Percentiles rank a stretch among this genome's conserved stretches.
These are phyloP conservation scores for Melanotaenia duboulayi DNA, from an alignment of 2,113 vertebrate genomes.

Conservation along the genomic window DNA sequence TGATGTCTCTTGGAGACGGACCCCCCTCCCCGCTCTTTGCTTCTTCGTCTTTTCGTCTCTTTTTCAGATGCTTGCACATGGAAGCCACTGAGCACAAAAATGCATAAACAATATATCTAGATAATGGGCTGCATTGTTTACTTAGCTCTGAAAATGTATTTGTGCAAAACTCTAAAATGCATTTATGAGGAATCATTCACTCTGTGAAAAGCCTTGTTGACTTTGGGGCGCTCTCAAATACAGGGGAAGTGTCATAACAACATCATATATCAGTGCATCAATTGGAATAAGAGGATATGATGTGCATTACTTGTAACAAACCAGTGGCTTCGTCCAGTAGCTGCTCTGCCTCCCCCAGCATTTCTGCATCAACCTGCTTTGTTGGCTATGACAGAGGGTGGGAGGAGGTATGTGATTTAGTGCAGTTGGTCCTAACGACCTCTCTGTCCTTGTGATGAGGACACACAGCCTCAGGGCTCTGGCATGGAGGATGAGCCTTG, in stretches of 20 bases:
- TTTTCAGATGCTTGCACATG: conserved; percentile 58
- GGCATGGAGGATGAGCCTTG: conserved; percentile 77
- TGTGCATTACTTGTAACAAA: conserved; percentile 45
- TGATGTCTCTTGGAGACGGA: conserved; percentile 66
- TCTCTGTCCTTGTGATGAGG: conserved; percentile 81
- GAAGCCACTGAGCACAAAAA: conserved; percentile 60
- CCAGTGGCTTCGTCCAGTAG: conserved; percentile 60
- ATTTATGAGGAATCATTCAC: conserved; percentile 80
- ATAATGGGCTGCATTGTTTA: conserved; percentile 82
- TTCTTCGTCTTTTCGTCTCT: conserved; percentile 57
- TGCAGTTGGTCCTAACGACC: conserved; percentile 78
- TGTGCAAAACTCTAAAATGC: conserved; percentile 81
- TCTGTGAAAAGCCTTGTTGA: conserved; percentile 71
- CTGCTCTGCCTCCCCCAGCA: conserved; percentile 34
- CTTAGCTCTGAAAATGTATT: conserved; percentile 79
- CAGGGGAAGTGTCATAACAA: conserved; percentile 77
- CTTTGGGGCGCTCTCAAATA: conserved; percentile 66
- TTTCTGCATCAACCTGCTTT: conserved; percentile 69
- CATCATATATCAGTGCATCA: conserved; percentile 74
- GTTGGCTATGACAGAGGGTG: conserved; percentile 65
- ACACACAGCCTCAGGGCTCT: conserved; percentile 77
- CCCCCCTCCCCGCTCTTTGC: conserved; percentile 41
- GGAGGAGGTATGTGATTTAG: conserved; percentile 79
- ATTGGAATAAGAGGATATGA: conserved; percentile 73
- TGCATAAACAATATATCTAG: conserved; percentile 79